Evolutionary conservation across 2,113 vertebrate species (phyloP), one percentile per base, ranked within the genome.

Genomic region (Recurvirostra avosetta): DNA sequence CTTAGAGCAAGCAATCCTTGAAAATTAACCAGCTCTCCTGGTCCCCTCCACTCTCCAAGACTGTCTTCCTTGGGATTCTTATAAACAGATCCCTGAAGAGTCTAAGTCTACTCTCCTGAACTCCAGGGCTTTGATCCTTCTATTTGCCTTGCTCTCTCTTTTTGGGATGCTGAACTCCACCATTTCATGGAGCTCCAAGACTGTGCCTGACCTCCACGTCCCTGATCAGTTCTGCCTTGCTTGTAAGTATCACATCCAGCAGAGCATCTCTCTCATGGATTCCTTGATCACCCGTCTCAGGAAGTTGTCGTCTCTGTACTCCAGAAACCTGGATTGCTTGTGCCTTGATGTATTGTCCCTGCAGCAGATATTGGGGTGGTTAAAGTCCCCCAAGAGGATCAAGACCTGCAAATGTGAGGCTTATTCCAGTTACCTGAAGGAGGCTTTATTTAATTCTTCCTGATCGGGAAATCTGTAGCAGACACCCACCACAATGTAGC

Each of bases 401-500:
- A 68, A n/a, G 34, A 68, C 23, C 23, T 75, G 34, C 27, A 61
- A 53, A 53, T 17, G 11, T 30, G 25, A 76, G 9, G n/a, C 13
- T 55, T 83, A 61, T 55, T 52, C 34, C 40, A 29, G 12, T 75
- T 75, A 70, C 13, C 34, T 26, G 78, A 62, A 88, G 67, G 80
- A 58, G 23, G 13, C 7, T 47, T 73, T 56, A 59, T 68, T 59
- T 88, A 17, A 27, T 80, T 59, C 32, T 66, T 81, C 40, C 43
- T 65, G 61, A 61, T 65, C 10, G 45, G 40, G 29, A 73, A 58
- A 11, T 45, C 1, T 3, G 19, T 56, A 78, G 32, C 38, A 73
- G 70, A 23, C 15, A 55, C 10, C 15, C 16, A 55, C 12, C 0
- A 1, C 18, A 49, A 18, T 3, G 25, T 34, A 30, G n/a, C 20